Percentiles rank a stretch among this genome's conserved stretches.
Conservation (phyloP, 2,888 invertebrate species). For the Erebia palarica region DNA sequence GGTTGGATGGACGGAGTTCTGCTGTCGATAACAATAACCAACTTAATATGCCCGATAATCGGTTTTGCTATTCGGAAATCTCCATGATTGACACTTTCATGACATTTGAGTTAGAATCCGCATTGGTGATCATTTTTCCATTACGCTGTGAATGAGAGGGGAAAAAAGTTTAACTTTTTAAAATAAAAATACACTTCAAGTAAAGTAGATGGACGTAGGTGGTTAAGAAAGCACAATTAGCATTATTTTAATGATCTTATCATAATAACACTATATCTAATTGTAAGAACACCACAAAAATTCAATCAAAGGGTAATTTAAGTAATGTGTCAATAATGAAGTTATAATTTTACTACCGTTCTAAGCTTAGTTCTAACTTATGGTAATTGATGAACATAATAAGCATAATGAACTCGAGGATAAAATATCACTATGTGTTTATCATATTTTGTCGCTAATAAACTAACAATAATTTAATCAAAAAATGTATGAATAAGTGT, state of each 20-base stretch:
- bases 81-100: constrained; percentile 80
- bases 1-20: constrained; percentile 67
- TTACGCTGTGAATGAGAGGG: constrained; percentile 43
- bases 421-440: not conserved
- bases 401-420: too few species aligned
- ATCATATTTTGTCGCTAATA: too few species aligned
- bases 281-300: too few species aligned
- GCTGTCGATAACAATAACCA: constrained; percentile 80
- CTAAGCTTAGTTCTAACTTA: too few species aligned
- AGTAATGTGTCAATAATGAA: too few species aligned
- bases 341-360: too few species aligned
- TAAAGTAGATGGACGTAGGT: not conserved
- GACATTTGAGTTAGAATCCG: constrained; percentile 67
- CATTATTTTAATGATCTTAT: not conserved
- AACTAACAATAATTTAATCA: too few species aligned
- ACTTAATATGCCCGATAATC: constrained; percentile 81
- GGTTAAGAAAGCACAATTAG: too few species aligned
- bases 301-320: too few species aligned
- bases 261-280: too few species aligned
- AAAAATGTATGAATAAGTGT: too few species aligned
- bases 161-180: constrained; percentile 35
- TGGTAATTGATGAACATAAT: too few species aligned
- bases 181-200: not conserved
- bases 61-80: constrained; percentile 80
- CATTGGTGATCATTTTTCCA: constrained; percentile 54